Base-by-base conservation (phyloP, 35 echinoderm and acorn worm genomes). In the Holothuria glaberrima region DNA sequence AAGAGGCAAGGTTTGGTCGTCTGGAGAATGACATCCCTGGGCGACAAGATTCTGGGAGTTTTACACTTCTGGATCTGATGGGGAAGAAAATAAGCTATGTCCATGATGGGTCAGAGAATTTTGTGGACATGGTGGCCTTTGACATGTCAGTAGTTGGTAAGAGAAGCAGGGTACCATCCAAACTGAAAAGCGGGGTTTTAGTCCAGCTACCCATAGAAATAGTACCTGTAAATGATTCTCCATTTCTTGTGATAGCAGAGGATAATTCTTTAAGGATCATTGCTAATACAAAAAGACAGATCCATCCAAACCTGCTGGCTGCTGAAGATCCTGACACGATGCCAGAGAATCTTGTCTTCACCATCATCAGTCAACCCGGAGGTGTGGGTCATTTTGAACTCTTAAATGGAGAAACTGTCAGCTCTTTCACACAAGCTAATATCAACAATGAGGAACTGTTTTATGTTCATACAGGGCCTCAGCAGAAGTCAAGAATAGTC, bases 71-170 rank as follows among this genome's bases (percentile, higher is more conserved):
- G 0, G 97, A 99, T 86, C 59, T 99, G 58, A 86, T 68, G 17
- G 94, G 90, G 22, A 86, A 81, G 41, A 94, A 94, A 83, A 91
- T 99, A 36, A 94, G 82, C 35, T 99, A 99, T 60, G 59, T 89
- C 24, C 97, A 99, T 68, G 97, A 99, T 91, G 93, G 97, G 46
- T 93, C 91, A 12, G 97, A 99, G 86, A 95, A 99, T 68, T 99
- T 92, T 74, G 48, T 83, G 48, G 97, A 99, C 87, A 78, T 70
- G 64, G 41, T 95, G 6, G 88, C 80, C 10, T 90, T 99, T 64
- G 87, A 91, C 48, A 86, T 99, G 28, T 64, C 88, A 46, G 58
- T 99, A 12, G 84, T 92, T 77, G 93, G 97, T n/a, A 94, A 89
- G 64, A 91, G 80, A 26, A 88, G 66, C 50, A 71, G 66, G 38